These are phyloP conservation scores for Ditylenchus dipsaci DNA, from an alignment of 1,140 invertebrate genomes.

Conservation along the genomic window DNA sequence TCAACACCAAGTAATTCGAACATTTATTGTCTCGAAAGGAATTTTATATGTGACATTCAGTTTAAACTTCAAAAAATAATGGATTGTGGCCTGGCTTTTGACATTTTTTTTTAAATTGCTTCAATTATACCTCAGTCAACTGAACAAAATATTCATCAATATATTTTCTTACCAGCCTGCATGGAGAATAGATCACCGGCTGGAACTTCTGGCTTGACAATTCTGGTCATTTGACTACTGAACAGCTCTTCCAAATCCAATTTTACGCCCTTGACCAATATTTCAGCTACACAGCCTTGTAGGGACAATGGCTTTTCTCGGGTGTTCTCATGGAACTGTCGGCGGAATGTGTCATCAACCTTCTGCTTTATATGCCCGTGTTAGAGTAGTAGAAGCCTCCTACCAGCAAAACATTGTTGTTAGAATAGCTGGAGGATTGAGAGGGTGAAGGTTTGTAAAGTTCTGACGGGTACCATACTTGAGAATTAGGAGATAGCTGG, in stretches of 20 bases:
- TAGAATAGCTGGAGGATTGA: no score
- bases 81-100: no score
- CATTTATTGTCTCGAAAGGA: no score
- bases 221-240: neutral
- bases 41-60: no score
- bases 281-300: constrained; percentile 6
- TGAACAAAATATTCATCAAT: no score
- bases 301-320: neutral
- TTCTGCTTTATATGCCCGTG: neutral
- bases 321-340: constrained; percentile 7
- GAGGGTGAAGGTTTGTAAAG: constrained; percentile 6
- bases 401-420: neutral
- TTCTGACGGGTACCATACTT: constrained; percentile 7
- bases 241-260: neutral
- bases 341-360: neutral
- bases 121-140: no score
- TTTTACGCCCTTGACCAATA: neutral
- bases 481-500: constrained; percentile 6
- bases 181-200: neutral
- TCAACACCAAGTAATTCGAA: no score
- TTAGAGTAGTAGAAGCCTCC: constrained; percentile 6
- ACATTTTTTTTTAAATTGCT: no score
- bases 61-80: no score
- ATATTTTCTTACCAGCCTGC: neutral
- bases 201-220: neutral